Base-by-base conservation (phyloP, 2,113 vertebrate genomes). In the Ophthalmolycus amberensis region DNA sequence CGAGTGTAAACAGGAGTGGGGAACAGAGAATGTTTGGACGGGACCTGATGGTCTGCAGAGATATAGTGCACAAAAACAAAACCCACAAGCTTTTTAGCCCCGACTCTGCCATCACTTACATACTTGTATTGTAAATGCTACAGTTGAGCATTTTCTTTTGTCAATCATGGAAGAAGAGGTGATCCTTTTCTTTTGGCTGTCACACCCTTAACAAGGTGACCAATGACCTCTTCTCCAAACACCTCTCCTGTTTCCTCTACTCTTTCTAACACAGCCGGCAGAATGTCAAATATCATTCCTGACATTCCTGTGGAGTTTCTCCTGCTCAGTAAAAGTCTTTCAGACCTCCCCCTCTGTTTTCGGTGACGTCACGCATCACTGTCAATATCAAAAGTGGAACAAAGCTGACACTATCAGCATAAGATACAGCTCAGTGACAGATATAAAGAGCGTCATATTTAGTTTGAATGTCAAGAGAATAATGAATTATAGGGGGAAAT, bases 1-100 rank as follows among this genome's bases (percentile, higher is more conserved):
- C 68, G 20, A 68, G 82, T 69, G 85, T 89, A 78, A 89, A 89
- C 82, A 81, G 65, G 71, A 83, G 70, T 25, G 63, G 29, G 71
- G 48, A 83, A 62, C 62, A 38, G 71, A 63, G 44, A 76, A 9
- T 74, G 64, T 90, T 86, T 85, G 71, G 80, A 89, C 67, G 50
- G 68, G 68, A 83, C 32, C 66, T 9, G 83, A 77, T 84, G 80
- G 63, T 82, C 46, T 68, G 82, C 27, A 63, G 22, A 60, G 84
- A 85, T 77, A 32, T 29, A 81, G 48, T 1, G 27, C 34, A 22
- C 40, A 66, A 72, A 77, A 64, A 52, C 29, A 66, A 18, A 77
- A 77, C 62, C 54, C 0, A 3, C n/a, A 18, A 60, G 42, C 65
- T 9, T 50, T 16, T 71, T 32, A 4, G 32, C 32, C 32, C 32